Conservation (phyloP, 2,888 invertebrate species). For the Cephus runcator region DNA sequence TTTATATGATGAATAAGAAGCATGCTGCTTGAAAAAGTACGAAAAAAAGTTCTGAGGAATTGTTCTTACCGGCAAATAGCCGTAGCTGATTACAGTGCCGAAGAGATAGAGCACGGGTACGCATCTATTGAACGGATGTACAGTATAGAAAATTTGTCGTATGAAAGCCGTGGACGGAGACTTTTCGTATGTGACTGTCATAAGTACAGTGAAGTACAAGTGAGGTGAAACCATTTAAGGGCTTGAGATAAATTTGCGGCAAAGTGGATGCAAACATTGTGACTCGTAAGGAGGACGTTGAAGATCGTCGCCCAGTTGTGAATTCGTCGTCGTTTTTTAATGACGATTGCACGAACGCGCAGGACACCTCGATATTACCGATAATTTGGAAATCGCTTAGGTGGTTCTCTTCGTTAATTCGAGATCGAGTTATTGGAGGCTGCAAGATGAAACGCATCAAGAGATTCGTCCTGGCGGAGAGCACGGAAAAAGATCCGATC, state of each 20-base stretch:
- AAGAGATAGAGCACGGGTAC: background rate
- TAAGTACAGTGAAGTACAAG: background rate
- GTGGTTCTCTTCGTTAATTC: background rate
- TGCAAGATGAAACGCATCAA: constrained; percentile 57
- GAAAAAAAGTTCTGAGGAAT: background rate
- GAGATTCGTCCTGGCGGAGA: constrained; percentile 61
- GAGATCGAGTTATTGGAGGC: constrained; percentile 8
- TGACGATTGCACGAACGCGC: background rate
- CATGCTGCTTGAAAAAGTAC: background rate
- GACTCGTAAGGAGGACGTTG: background rate
- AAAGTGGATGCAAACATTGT: background rate
- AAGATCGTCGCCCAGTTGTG: background rate
- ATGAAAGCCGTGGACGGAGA: background rate
- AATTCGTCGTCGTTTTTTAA: background rate
- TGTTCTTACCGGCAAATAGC: background rate
- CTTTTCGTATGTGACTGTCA: background rate
- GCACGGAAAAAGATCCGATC: constrained; percentile 54
- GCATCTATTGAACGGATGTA: background rate
- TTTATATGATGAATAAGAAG: background rate
- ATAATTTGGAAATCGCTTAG: background rate
- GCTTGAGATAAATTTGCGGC: background rate
- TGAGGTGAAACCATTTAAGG: background rate
- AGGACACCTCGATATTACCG: background rate
- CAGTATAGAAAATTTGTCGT: background rate
- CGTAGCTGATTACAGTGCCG: background rate